Evolutionary conservation across 2,797 vertebrate genomes (phyloP), one percentile per base, ranked within the genome.

Genomic region (Perodicticus potto): DNA sequence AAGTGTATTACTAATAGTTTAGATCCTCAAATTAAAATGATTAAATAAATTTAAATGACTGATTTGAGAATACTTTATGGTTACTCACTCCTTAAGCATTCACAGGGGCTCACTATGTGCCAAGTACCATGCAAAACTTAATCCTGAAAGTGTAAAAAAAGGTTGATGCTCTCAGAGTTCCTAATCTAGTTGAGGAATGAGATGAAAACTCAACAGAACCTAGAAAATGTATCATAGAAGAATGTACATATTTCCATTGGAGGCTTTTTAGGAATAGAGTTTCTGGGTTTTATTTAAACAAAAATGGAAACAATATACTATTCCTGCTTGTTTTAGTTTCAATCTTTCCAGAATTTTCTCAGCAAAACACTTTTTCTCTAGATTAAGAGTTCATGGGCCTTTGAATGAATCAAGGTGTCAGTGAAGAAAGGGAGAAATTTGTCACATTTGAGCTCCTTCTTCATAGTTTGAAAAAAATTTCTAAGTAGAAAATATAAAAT

Each of bases 381-480:
- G 37, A 91, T 61, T 86, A 78, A 88, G 65, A 53, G 34, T 92
- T 89, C 61, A 29, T 37, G 34, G 20, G 16, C 53, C 37, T 92
- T 85, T 89, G 29, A 85, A n/a, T 82, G n/a, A 12, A 92, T 88
- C 27, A 90, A 84, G 12, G 67, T 82, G 25, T 69, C 55, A 53
- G 45, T 74, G 73, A 82, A 74, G 27, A 37, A 2, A 45, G 13
- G 29, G 11, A 59, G n/a, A 80, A 83, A 74, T 22, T n/a, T 77
- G 25, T 88, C 69, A 57, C 74, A 57, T 72, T 86, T 94, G 17
- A 92, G 20, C 32, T 91, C 17, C 37, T 89, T 94, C 29, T 45
- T 73, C 80, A 90, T n/a, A 87, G 34, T 73, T 57, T 93, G 9
- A 90, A 95, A 53, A 89, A 89, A 89, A 55, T 43, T 1, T 83